phyloP scores from a whole-genome alignment of 2,888 invertebrate genomes.

The Neelides folsomi region DNA sequence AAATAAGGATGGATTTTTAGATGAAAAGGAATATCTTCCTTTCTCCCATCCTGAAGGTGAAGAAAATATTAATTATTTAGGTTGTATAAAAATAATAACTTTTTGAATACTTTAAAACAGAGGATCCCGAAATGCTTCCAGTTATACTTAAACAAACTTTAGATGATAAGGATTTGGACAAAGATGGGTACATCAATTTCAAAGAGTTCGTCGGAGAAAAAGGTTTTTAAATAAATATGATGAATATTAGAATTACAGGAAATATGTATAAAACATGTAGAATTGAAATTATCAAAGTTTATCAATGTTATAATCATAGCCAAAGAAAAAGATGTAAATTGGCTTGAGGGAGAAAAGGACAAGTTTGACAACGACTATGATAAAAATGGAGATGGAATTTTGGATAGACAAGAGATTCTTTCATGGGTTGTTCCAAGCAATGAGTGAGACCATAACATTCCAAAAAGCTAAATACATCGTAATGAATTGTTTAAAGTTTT shows the following conservation, averaged over 20 bases:
- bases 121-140: constrained; percentile 73
- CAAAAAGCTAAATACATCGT: neutral
- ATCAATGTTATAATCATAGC: constrained; percentile 40
- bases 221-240: no score
- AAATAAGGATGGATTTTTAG: constrained; percentile 63
- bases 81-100: no score
- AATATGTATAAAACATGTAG: no score
- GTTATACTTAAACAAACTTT: constrained; percentile 67
- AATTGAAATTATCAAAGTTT: no score
- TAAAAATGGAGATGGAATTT: constrained; percentile 62
- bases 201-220: constrained; percentile 66
- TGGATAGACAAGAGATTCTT: constrained; percentile 64
- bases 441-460: constrained; percentile 47
- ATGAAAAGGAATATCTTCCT: constrained; percentile 63
- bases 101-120: no score
- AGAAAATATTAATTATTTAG: no score
- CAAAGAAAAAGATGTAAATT: constrained; percentile 56
- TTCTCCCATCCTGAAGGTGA: constrained; percentile 74
- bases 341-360: constrained; percentile 57
- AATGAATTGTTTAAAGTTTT: neutral
- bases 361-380: constrained; percentile 80
- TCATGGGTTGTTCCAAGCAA: constrained; percentile 85
- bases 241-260: no score
- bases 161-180: constrained; percentile 68
- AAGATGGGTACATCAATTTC: constrained; percentile 71